Percentiles rank a stretch among this genome's conserved stretches.
These are phyloP conservation scores for Pantala flavescens DNA, from an alignment of 1,140 invertebrate species.

Conservation along the genomic window DNA sequence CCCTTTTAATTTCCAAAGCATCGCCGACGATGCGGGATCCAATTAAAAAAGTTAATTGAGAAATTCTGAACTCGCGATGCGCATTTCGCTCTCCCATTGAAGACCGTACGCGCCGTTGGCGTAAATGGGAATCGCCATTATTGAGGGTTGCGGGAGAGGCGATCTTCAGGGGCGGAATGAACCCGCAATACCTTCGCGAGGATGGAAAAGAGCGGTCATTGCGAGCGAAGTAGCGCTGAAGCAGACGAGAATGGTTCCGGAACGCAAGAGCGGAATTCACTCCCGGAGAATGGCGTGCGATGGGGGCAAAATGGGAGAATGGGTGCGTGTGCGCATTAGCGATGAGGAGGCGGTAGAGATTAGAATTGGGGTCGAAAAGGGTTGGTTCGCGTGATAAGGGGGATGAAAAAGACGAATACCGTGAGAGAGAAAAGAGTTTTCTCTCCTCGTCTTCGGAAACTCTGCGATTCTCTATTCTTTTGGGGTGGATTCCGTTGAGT, in stretches of 20 bases:
- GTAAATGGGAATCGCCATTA: neutral
- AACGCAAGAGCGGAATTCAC: neutral
- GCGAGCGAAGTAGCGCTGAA: neutral
- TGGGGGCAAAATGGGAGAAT: neutral
- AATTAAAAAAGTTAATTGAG: slow-evolving; percentile 9
- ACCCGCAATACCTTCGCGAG: slow-evolving; percentile 7
- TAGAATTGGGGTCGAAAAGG: no score
- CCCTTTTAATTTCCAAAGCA: neutral
- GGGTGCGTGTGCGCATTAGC: neutral
- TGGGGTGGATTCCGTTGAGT: no score
- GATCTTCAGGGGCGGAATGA: neutral
- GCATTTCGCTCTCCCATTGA: neutral
- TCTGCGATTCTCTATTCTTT: no score
- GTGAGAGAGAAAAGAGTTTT: no score
- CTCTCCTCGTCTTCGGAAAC: no score
- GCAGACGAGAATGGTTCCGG: neutral
- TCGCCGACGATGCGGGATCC: neutral
- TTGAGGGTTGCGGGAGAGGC: neutral
- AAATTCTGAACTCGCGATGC: neutral
- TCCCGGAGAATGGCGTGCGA: neutral
- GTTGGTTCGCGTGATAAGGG: neutral
- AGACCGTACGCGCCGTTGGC: neutral
- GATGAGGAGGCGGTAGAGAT: neutral
- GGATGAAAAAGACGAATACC: no score
- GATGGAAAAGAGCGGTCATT: neutral